A percentile compares a stretch with the other conserved stretches of the same genome.
Conservation (phyloP, 2,113 vertebrate species). For the Taxidea taxus region DNA sequence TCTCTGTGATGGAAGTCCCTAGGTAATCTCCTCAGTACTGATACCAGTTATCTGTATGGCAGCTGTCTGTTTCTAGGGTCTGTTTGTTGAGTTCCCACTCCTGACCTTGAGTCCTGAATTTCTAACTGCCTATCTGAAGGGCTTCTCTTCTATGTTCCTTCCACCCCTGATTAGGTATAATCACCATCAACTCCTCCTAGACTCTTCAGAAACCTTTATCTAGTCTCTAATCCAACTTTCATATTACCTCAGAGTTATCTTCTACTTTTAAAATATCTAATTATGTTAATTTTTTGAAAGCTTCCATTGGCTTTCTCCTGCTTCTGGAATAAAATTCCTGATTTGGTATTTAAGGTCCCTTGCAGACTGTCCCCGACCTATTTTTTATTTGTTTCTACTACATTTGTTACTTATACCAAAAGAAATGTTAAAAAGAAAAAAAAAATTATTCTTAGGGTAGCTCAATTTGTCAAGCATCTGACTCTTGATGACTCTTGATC, state of each 20-base stretch:
- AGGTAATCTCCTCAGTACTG: not conserved
- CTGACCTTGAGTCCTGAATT: not conserved
- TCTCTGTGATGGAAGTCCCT: not conserved
- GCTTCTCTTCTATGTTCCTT: not conserved
- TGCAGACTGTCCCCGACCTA: not conserved
- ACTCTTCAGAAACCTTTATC: not conserved
- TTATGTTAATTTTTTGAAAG: conserved; percentile 26
- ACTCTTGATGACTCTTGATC: not conserved
- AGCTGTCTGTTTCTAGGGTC: not conserved
- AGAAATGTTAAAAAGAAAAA: not conserved
- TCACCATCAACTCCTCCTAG: not conserved
- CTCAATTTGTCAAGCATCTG: not conserved
- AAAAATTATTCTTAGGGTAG: not conserved
- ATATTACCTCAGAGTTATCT: not conserved
- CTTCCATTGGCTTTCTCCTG: not conserved
- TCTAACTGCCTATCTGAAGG: not conserved
- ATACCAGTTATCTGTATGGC: not conserved
- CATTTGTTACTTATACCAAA: not conserved
- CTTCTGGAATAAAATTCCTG: not conserved
- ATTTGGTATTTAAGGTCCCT: not conserved
- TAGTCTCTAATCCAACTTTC: not conserved
- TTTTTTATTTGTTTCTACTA: not conserved
- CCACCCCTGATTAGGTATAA: not conserved
- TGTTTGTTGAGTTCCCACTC: not conserved
- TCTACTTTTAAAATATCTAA: not conserved